Evolutionary conservation across 2,797 vertebrate species (phyloP), one percentile per base, ranked within the genome.

Genomic region (Alauda arvensis): DNA sequence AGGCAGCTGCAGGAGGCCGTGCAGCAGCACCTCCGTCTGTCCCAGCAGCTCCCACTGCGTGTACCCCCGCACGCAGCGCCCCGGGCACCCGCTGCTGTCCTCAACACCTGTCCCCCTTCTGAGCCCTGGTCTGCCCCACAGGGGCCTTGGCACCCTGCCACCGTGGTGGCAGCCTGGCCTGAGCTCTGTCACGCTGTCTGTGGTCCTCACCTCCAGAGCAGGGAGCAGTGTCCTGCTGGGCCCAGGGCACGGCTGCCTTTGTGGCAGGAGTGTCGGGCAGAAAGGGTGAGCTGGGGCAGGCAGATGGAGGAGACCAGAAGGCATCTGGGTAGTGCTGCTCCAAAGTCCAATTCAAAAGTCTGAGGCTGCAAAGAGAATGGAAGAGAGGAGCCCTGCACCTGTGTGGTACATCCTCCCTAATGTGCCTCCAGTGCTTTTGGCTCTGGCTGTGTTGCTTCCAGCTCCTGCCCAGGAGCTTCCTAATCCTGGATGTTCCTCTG

Each of bases 61-160:
- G n/a, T n/a, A n/a, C 31, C 66, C 37, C 19, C 0, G 24, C 69
- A 39, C 6, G 2, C 14, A 1, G 20, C 2, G 0, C 9, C 39
- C 4, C 0, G 1, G 69, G 40, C 77, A 25, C 0, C 2, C 56
- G 10, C 37, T 1, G 31, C 4, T 74, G 75, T 61, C 57, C 26
- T 61, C 51, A 10, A 21, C 28, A 8, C 10, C 48, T 34, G 51
- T n/a, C 45, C 37, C 37, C 37, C 88, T 39, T 21, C 10, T 45
- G 62, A 13, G 13, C 48, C 1, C 0, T 3, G 68, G 45, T 33
- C 34, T 57, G 28, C 45, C 57, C 29, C 33, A 8, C 15, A 13
- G 46, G 55, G 40, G 12, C 53, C 11, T 0, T 2, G 37, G 78
- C 57, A 49, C 37, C 31, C 4, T 4, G 42, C 8, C 31, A 9